phyloP scores from a whole-genome alignment of 2,888 invertebrate genomes.

The Crocallis elinguaria region DNA sequence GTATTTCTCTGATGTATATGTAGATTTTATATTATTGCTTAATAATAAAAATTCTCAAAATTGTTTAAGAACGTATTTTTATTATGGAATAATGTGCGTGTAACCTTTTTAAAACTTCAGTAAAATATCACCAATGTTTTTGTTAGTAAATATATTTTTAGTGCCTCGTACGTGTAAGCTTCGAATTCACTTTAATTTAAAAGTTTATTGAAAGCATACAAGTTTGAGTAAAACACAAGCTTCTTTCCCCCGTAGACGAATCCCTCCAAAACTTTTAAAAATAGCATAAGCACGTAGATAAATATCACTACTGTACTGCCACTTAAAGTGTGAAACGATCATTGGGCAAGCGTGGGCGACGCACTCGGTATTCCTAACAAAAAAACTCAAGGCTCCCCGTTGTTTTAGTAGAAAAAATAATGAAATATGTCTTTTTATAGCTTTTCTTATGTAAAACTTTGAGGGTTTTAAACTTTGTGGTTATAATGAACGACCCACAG shows the following conservation, averaged over 20 bases:
- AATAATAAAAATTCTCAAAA: conserved; percentile 39
- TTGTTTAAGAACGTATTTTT: neutral
- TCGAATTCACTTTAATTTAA: conserved; percentile 10
- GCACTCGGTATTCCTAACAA: conserved; percentile 73
- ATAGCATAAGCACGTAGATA: conserved; percentile 64
- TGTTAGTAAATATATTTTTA: neutral
- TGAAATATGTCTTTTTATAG: conserved; percentile 78
- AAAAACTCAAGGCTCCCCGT: conserved; percentile 80
- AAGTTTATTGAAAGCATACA: conserved; percentile 40
- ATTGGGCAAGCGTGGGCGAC: conserved; percentile 71
- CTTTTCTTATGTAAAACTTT: conserved; percentile 72
- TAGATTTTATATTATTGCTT: conserved; percentile 55
- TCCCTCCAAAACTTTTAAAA: conserved; percentile 53
- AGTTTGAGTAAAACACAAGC: conserved; percentile 26
- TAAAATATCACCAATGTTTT: neutral
- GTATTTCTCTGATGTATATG: conserved; percentile 62
- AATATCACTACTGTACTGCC: conserved; percentile 74
- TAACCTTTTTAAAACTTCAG: neutral
- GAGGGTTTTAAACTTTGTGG: conserved; percentile 68
- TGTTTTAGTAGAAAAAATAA: conserved; percentile 80
- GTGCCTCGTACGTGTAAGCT: neutral
- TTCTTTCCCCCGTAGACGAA: conserved; percentile 16
- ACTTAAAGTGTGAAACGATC: conserved; percentile 81
- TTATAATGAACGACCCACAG: conserved; percentile 63
- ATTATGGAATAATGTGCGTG: neutral